Evolutionary conservation across 2,888 invertebrate species (phyloP), one percentile per base, ranked within the genome.

Genomic region (Torymus texanus): DNA sequence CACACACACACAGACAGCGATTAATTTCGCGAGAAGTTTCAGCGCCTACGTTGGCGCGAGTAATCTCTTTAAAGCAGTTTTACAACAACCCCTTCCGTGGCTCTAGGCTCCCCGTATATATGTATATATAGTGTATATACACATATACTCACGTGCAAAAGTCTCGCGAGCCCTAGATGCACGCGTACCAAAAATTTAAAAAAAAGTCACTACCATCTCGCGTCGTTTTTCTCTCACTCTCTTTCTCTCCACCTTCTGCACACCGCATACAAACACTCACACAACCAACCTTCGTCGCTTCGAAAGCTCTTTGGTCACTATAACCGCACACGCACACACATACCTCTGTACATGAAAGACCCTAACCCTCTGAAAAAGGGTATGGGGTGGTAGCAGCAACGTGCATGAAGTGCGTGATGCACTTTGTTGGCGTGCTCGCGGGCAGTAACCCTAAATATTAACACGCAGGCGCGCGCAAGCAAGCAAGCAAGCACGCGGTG

Each of bases 361-460:
- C 41, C 41, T 41, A 41, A 41, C 41, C 41, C 41, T 41, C 41
- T 56, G 51, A 18, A 71, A 71, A 61, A 58, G 41, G 18, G 70
- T n/a, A n/a, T n/a, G 61, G 51, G 24, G 61, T n/a, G n/a, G 24
- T 16, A 59, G 41, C 1, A 41, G 41, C 41, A 50, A 50, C 21
- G 56, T 81, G 83, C 81, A 82, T 78, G 84, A 83, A 85, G 85
- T 85, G 85, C 85, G 86, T 86, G 87, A 87, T 87, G 85, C 84
- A 88, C 85, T 85, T 82, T 77, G 84, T 76, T 88, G 83, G 87
- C 87, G 88, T 88, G 88, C 81, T 85, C 83, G 79, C 83, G 81
- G 79, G 86, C 85, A 87, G 84, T 88, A 87, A 87, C 88, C 86
- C 87, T 87, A 88, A 89, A 88, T 88, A 88, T 88, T 87, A 88